phyloP scores from a whole-genome alignment of 2,888 invertebrate species.

The Hydrotaea cyrtoneurina region DNA sequence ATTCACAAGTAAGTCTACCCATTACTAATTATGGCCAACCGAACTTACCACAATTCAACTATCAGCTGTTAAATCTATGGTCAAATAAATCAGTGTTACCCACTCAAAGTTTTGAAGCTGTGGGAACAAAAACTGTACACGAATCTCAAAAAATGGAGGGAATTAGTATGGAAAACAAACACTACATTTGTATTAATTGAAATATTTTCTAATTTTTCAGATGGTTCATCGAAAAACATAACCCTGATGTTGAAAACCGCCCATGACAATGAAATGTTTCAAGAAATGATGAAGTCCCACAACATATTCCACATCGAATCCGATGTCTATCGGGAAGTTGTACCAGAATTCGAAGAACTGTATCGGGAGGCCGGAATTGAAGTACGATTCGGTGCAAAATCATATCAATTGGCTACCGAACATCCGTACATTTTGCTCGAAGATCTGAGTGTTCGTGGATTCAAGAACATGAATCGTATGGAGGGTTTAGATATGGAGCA shows the following conservation, averaged over 20 bases:
- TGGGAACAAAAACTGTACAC: no score
- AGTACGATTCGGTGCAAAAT: constrained; percentile 62
- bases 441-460: constrained; percentile 71
- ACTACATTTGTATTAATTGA: no score
- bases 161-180: no score
- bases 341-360: constrained; percentile 69
- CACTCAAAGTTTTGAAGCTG: no score
- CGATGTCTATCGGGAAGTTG: constrained; percentile 58
- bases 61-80: no score
- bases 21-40: no score
- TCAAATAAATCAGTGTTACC: no score
- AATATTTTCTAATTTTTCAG: constrained; percentile 27
- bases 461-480: constrained; percentile 72
- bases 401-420: constrained; percentile 53
- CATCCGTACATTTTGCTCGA: constrained; percentile 70
- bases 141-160: no score
- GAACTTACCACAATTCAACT: no score
- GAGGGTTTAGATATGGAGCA: constrained; percentile 73
- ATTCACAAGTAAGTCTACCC: no score
- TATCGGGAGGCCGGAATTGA: constrained; percentile 64
- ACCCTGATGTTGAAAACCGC: constrained; percentile 75
- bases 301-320: constrained; percentile 65
- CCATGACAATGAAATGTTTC: constrained; percentile 66
- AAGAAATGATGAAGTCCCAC: constrained; percentile 52
- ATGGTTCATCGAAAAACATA: constrained; percentile 58